Base-by-base conservation (phyloP, 92 coral and sea anemone species). In the Virgularia gustaviana region DNA sequence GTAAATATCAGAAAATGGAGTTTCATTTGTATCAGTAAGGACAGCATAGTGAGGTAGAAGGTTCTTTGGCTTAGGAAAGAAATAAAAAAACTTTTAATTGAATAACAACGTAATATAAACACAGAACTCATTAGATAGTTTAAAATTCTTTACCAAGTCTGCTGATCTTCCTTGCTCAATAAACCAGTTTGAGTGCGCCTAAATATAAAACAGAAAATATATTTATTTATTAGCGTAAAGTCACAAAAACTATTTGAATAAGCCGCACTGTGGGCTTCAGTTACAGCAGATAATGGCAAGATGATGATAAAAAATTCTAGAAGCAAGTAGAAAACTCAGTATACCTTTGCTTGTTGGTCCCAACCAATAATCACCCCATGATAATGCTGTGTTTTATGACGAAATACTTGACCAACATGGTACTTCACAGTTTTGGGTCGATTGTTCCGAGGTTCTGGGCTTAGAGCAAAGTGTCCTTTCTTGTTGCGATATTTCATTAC, bases 301-400 rank as follows among this genome's bases (percentile, higher is more conserved):
- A 11, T 45, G 45, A 34, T 15, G 9, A 54, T 28, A 20, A 29
- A 19, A 38, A 20, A 73, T 27, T 10, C 24, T 18, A 20, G 27
- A 32, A n/a, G n/a, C n/a, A n/a, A 42, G 1, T 22, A 29, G 27
- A 9, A 19, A 9, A 34, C n/a, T 3, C 6, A 61, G 3, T 75
- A 0, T 76, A 89, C 98, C 83, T 85, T 89, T 9, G 88, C 72
- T 60, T 76, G 83, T 52, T 89, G 90, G 78, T 92, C 98, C 98
- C 98, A 92, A 5, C 98, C 98, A 77, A 92, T 77, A 47, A 92
- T 83, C 12, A 92, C 96, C 10, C 96, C 98, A 67, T 91, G 82
- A 56, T 92, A 92, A 65, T 86, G 85, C 83, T 86, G 86, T 52
- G 83, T 23, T 72, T 84, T 87, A 59, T 92, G 98, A 45, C 87